Evolutionary conservation across 2,797 vertebrate genomes (phyloP), one percentile per base, ranked within the genome.

Genomic region (Rallus crepitans): DNA sequence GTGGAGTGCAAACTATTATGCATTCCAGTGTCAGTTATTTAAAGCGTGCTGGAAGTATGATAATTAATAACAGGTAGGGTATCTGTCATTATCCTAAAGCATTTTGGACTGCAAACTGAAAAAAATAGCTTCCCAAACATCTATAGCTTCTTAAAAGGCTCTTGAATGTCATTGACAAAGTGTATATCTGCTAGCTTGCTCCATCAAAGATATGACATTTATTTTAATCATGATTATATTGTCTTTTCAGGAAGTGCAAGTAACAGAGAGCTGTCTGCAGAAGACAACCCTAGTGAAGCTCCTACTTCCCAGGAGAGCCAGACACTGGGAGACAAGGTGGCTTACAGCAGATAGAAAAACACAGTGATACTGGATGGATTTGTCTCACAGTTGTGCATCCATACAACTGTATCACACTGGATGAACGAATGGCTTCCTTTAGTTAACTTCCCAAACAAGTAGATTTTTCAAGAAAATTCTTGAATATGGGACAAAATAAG

Each of bases 321-420:
- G 42, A 31, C 45, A 8, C n/a, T 20, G 48, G 87, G 82, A 80
- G 96, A 96, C 11, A 87, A 89, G 35, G 97, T 75, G 64, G 57
- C 96, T 60, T 97, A 97, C 91, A 96, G 93, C 84, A 97, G 82
- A 90, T 96, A 95, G 72, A 71, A 64, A 45, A 4, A 28, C 65
- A 28, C 35, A 18, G 18, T 59, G 31, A 20, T 33, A 1, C 33
- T 50, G 50, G 42, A 20, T 50, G 56, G 11, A 4, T 53, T 83
- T 82, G 37, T 78, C 71, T 76, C 23, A 37, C 7, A 21, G 3
- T 2, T 79, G 31, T 53, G 25, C 8, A n/a, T 33, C 39, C 47
- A 9, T 42, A 31, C 12, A 55, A 33, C 23, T 30, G 25, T 12
- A 28, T 79, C 64, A 33, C 19, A 35, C 18, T 35, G 45, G 39